These are phyloP conservation scores for Erythrocercus mccallii DNA, from an alignment of 2,113 vertebrate species.

Conservation along the genomic window DNA sequence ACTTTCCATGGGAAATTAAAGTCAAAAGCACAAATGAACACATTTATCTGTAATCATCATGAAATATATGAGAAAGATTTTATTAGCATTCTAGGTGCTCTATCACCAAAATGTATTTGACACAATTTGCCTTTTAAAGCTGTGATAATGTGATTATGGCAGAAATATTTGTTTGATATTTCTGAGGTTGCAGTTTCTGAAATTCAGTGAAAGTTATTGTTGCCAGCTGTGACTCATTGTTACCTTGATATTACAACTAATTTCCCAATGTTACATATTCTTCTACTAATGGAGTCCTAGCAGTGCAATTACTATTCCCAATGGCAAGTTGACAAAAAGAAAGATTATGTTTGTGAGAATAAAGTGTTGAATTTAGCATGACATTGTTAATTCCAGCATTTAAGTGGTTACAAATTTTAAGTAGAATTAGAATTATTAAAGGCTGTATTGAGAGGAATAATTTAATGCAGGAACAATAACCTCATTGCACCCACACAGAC, in stretches of 20 bases:
- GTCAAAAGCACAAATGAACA: neutral
- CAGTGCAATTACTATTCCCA: neutral
- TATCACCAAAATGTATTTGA: neutral
- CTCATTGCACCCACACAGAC: neutral
- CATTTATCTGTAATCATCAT: neutral
- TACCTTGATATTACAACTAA: neutral
- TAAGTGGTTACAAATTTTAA: neutral
- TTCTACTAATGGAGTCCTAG: neutral
- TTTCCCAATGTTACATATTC: neutral
- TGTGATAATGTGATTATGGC: neutral
- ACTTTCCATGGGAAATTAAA: neutral
- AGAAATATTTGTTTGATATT: neutral
- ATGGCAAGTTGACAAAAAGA: neutral
- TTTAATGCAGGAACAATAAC: neutral
- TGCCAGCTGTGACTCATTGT: neutral
- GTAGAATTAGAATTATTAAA: neutral
- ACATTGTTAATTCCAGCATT: neutral
- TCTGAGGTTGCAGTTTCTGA: neutral
- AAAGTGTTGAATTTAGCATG: neutral
- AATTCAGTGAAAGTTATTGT: neutral
- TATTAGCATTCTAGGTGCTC: neutral
- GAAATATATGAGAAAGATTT: neutral
- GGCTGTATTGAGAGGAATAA: neutral
- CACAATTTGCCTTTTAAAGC: neutral
- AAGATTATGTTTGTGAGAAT: neutral